Base-by-base conservation (phyloP, 2,888 invertebrate genomes). In the Aquatica leii region DNA sequence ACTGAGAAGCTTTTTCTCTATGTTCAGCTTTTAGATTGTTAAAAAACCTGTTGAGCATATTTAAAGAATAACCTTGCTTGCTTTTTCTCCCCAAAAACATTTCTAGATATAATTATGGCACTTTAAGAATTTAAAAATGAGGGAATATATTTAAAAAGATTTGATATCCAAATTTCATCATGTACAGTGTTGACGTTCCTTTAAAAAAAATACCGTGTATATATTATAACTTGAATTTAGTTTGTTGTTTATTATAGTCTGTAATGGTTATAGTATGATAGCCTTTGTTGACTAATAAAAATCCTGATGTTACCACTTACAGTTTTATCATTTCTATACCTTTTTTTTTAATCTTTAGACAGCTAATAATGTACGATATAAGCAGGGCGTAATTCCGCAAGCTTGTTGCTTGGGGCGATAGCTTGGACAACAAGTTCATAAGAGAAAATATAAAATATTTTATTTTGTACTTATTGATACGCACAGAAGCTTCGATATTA, bases 191-290 rank as follows among this genome's bases (percentile, higher is more conserved):
- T 69, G 57, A 68, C 56, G 62, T 66, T 67, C 65, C 65, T 68
- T 58, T 55, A 58, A 62, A 59, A 66, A 69, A 69, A 66, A 65
- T 68, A 67, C 60, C 58, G 66, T 71, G 68, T 69, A 69, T 66
- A 64, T 66, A 65, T 68, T 67, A 65, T 69, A 69, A 68, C 62
- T 62, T 65, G 62, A 69, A 63, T 68, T 69, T 69, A 71, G 74
- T 76, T 76, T 75, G 73, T 74, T 74, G 73, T 74, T 73, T 71
- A 73, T 70, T 74, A 71, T 71, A 74, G 71, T 73, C 71, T 70
- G 71, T 72, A 72, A 74, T 67, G 67, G 72, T 72, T 73, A 73
- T 70, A 64, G 69, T 69, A 69, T 68, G 67, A 74, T 75, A 74
- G 75, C 71, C 68, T 71, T 73, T 75, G 75, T 75, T 75, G 74